Evolutionary conservation across 2,113 vertebrate species (phyloP), one percentile per base, ranked within the genome.

Genomic region (Mormyrus lacerda): DNA sequence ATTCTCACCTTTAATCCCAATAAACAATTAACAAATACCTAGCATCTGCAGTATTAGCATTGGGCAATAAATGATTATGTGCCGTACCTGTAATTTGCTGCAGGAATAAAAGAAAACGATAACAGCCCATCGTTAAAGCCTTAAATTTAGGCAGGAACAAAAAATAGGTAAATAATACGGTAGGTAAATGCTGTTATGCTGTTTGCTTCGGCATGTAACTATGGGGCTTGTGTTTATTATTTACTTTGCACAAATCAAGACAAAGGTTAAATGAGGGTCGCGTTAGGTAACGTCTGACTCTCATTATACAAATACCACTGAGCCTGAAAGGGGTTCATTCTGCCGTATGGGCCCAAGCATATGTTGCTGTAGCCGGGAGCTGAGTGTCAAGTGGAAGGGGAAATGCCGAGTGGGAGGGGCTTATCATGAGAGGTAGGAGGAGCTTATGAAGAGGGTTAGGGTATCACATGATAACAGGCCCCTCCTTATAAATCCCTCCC

Each of bases 331-430:
- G 19, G 79, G 10, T 2, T 21, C 24, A 93, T 94, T 94, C 94
- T 94, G 94, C 91, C 92, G 90, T 91, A 92, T 93, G 94, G 93
- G 93, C 93, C 94, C 93, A 53, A 6, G 51, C 19, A 51, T 51
- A 53, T 53, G 51, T 19, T 1, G 17, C 51, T 61, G 58, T 9
- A 10, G 58, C 24, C 1, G 7, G 58, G 19, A 53, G 51, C 17
- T 21, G 51, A 53, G 51, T 21, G 51, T 53, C 51, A 53, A 17
- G 42, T 44, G 42, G 42, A 10, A 50, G 47, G 47, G 47, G 9
- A 11, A 15, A 53, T 53, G 17, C 19, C 4, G 17, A 21, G 17
- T 21, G 17, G 51, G 17, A 53, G 51, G 51, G 51, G 51, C 17
- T 53, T 53, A 53, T 53, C 51, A 53, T 53, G 51, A 53, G 51